Base-by-base conservation (phyloP, 1,140 invertebrate genomes). In the Brachionus rotundiformis region DNA sequence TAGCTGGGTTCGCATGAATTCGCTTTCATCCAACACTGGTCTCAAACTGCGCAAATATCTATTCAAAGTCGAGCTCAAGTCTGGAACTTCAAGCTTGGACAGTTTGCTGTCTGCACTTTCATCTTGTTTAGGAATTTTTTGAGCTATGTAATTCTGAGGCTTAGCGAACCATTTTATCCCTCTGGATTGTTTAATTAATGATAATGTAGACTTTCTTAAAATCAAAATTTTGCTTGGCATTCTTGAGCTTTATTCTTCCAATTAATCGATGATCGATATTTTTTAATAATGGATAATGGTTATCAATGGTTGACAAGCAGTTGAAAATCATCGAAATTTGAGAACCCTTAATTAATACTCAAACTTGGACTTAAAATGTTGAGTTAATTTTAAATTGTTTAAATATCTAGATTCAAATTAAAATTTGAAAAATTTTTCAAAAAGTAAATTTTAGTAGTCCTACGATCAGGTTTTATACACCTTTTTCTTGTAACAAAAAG, bases 71-170 rank as follows among this genome's bases (percentile, higher is more conserved):
- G 92, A 90, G 84, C 94, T 92, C 82, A 98, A 88, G n/a, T 92
- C 89, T 75, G 96, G 96, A 23, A 99, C 92, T 39, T 96, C 95
- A 81, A 97, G 91, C 88, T 94, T 96, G 71, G 95, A 95, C 84
- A 98, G 90, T 16, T 19, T 68, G 33, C 33, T 7, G 0, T 68
- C 31, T 1, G 7, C 19, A 63, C 27, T 23, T 19, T 68, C 63
- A 36, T 19, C 31, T 10, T 68, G 63, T 16, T 68, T 68, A 8
- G 63, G 63, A 33, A 33, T 19, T 16, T 63, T 63, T 29, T 63
- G 61, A 63, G 63, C 63, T 31, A 68, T 68, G 11, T 68, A 36
- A 36, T 36, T 68, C n/a, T 68, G 16, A n/a, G 63, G 63, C 31
- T 31, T 33, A 36, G 63, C 63, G 31, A 68, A 33, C 63, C 63